phyloP scores from a whole-genome alignment of 2,113 vertebrate species.

The Myotis yumanensis region DNA sequence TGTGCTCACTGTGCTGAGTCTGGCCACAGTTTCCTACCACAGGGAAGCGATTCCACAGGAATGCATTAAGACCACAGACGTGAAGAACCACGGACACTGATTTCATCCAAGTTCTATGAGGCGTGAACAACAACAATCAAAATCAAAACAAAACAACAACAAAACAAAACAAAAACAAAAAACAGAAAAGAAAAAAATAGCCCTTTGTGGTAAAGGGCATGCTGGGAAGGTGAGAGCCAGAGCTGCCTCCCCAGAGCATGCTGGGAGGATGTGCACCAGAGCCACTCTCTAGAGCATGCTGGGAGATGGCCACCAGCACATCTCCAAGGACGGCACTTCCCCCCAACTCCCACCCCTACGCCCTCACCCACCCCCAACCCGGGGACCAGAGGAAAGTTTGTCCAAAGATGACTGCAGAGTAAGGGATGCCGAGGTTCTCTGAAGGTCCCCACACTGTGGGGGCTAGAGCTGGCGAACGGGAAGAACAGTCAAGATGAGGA shows the following conservation, averaged over 20 bases:
- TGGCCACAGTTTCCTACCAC: neutral
- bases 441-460: conserved; percentile 71
- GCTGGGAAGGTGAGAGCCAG: conserved; percentile 73
- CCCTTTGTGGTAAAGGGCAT: conserved; percentile 78
- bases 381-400: conserved; percentile 6
- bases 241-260: conserved; percentile 74
- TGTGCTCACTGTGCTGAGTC: neutral
- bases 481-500: conserved; percentile 72
- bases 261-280: conserved; percentile 57
- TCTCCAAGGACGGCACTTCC: conserved; percentile 21
- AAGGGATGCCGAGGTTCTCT: conserved; percentile 55
- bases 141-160: neutral
- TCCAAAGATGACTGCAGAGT: conserved; percentile 68
- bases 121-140: conserved; percentile 61
- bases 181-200: conserved; percentile 14
- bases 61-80: conserved; percentile 60
- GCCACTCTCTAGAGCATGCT: conserved; percentile 63
- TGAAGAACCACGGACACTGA: conserved; percentile 63
- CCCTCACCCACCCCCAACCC: conserved; percentile 64
- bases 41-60: conserved; percentile 35
- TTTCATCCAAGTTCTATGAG: conserved; percentile 68
- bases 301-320: conserved; percentile 63
- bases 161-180: neutral
- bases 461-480: conserved; percentile 40
- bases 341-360: conserved; percentile 52